Conservation (phyloP, 2,113 vertebrate genomes). For the Stegostoma tigrinum region DNA sequence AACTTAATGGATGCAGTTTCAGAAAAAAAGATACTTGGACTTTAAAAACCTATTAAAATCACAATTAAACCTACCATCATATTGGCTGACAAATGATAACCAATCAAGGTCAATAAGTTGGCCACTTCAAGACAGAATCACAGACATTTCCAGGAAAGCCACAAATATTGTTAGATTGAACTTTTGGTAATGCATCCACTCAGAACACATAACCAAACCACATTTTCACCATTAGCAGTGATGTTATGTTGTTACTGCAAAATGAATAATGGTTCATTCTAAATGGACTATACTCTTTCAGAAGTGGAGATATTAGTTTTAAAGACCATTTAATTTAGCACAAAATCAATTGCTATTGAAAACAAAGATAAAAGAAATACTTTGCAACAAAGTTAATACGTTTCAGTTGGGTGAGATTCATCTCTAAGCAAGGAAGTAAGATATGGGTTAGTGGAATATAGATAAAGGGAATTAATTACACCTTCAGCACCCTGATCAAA, state of each 20-base stretch:
- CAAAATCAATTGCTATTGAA: not conserved
- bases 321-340: conserved; percentile 20
- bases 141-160: not conserved
- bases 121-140: not conserved
- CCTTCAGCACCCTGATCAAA: not conserved
- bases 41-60: not conserved
- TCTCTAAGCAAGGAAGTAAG: not conserved
- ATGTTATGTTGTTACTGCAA: not conserved
- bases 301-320: not conserved
- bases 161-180: not conserved
- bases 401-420: not conserved
- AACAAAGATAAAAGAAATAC: not conserved
- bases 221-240: conserved; percentile 18
- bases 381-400: not conserved
- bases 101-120: not conserved
- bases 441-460: not conserved
- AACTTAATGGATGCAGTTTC: not conserved
- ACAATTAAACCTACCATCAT: not conserved
- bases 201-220: not conserved
- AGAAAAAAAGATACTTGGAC: not conserved
- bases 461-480: not conserved
- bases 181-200: not conserved
- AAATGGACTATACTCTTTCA: not conserved
- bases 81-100: not conserved
- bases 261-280: not conserved